Evolutionary conservation across 2,113 vertebrate genomes (phyloP).

Genomic region (Neodon shergylaensis): DNA sequence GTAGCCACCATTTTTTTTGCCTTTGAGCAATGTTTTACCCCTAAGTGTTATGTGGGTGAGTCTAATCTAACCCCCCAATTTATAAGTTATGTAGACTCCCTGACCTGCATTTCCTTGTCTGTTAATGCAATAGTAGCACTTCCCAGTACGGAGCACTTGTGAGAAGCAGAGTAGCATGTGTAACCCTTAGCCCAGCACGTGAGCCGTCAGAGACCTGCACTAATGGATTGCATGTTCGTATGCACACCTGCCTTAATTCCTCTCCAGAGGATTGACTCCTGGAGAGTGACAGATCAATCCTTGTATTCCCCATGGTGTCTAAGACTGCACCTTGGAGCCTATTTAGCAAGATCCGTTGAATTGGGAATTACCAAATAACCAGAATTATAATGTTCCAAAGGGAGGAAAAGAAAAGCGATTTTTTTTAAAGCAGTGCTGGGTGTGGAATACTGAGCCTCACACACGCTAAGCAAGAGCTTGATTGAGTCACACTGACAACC

Average conservation of each 20-base stretch:
- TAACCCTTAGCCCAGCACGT: not conserved
- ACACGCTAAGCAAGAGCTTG: not conserved
- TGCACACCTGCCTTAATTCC: not conserved
- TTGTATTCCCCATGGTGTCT: not conserved
- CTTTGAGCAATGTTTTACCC: not conserved
- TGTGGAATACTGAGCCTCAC: not conserved
- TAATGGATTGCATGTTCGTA: not conserved
- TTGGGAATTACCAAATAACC: not conserved
- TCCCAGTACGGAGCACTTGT: not conserved
- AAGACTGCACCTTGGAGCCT: not conserved
- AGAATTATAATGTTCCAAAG: not conserved
- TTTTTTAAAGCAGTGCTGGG: not conserved
- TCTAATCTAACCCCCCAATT: not conserved
- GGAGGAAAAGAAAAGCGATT: not conserved
- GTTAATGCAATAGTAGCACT: not conserved
- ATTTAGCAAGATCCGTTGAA: conserved; percentile 13
- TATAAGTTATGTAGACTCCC: not conserved
- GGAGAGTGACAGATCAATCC: not conserved
- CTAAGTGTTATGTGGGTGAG: not conserved
- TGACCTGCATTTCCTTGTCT: conserved; percentile 16
- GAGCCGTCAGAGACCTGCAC: not conserved
- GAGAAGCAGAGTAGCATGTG: not conserved
- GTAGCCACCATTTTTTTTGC: not conserved
- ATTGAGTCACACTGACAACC: not conserved
- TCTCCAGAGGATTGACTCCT: not conserved